Percentiles rank a stretch among this genome's conserved stretches.
Conservation (phyloP, 2,113 vertebrate species). For the Macrotis lagotis region DNA sequence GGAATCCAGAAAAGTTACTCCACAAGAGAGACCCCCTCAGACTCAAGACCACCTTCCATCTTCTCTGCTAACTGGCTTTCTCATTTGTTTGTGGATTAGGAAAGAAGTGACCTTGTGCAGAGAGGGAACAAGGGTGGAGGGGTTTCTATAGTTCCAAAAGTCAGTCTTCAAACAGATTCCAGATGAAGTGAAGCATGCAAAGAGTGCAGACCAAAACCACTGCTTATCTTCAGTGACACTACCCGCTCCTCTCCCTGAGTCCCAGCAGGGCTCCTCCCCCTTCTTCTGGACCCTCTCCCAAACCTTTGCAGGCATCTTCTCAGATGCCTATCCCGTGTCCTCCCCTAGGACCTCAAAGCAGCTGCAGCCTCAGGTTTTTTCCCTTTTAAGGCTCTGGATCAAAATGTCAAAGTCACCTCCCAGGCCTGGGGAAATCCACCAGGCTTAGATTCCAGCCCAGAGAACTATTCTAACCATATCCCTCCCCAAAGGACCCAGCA, state of each 20-base stretch:
- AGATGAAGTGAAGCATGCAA: not conserved
- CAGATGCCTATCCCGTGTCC: not conserved
- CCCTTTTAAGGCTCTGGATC: conserved; percentile 26
- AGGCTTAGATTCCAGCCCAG: not conserved
- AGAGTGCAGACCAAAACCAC: not conserved
- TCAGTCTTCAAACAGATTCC: not conserved
- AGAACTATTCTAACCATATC: conserved; percentile 48
- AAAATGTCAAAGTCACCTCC: conserved; percentile 1
- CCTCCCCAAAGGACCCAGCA: conserved; percentile 16
- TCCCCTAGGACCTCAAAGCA: conserved; percentile 11
- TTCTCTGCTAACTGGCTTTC: not conserved
- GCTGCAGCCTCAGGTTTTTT: conserved; percentile 24
- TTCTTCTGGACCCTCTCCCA: not conserved
- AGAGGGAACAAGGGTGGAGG: not conserved
- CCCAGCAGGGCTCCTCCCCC: not conserved
- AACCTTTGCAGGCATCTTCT: not conserved
- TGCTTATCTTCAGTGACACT: not conserved
- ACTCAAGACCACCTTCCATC: not conserved
- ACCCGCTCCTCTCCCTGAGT: not conserved
- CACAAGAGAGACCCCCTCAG: not conserved
- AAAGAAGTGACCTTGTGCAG: not conserved
- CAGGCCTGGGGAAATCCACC: conserved; percentile 4
- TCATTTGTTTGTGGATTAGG: not conserved
- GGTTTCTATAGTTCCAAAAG: not conserved
- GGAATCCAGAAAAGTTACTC: not conserved